Conservation (phyloP, 2,888 invertebrate genomes). For the Timema cristinae region DNA sequence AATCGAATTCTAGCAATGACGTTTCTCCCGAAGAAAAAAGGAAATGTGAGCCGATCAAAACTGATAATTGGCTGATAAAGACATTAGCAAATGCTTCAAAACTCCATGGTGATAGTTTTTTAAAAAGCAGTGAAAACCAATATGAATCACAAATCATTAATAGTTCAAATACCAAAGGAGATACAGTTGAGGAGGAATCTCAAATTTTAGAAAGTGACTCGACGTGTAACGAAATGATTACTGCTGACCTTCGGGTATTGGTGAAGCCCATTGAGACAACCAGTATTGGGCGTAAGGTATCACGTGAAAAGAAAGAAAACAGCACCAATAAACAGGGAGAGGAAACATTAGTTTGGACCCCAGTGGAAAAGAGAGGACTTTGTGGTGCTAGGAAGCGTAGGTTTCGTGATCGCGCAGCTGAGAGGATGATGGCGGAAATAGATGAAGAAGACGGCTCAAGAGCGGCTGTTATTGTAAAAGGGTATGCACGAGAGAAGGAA, state of each 20-base stretch:
- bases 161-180: not conserved
- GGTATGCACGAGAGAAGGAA: conserved; percentile 33
- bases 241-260: too few relatives aligned
- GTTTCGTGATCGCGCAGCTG: conserved; percentile 12
- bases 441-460: conserved; percentile 20
- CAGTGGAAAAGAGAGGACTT: too few relatives aligned
- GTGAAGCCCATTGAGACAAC: too few relatives aligned
- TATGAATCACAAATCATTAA: not conserved
- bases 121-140: not conserved
- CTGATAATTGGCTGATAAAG: conserved; percentile 42
- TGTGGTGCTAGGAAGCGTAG: too few relatives aligned
- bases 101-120: not conserved
- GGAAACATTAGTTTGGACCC: too few relatives aligned
- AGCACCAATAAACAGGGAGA: too few relatives aligned
- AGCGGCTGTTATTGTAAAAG: conserved; percentile 27
- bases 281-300: too few relatives aligned
- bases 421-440: conserved; percentile 18
- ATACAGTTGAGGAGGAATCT: not conserved
- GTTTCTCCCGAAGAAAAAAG: not conserved
- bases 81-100: conserved; percentile 37
- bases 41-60: conserved; percentile 35
- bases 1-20: too few relatives aligned
- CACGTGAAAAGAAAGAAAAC: too few relatives aligned
- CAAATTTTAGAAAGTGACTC: not conserved
- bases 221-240: too few relatives aligned